A percentile compares a stretch with the other conserved stretches of the same genome.
These are phyloP conservation scores for Ectemnius cavifrons DNA, from an alignment of 2,888 invertebrate genomes.

Conservation along the genomic window DNA sequence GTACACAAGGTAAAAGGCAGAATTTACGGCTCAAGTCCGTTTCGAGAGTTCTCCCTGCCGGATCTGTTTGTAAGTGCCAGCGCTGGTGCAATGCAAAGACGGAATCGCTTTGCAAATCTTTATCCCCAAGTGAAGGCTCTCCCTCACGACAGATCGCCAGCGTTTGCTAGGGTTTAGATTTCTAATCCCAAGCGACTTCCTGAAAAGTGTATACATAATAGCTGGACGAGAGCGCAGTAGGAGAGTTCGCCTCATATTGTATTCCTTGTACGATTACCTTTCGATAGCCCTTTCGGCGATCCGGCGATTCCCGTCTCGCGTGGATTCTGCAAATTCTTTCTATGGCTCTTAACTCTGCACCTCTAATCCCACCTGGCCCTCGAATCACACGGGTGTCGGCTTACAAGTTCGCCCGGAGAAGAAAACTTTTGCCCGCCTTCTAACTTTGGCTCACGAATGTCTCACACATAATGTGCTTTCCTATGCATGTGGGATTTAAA, in stretches of 20 bases:
- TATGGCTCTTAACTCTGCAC: slow-evolving; percentile 28
- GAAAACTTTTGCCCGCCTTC: slow-evolving; percentile 25
- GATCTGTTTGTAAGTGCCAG: not conserved
- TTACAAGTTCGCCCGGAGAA: slow-evolving; percentile 41
- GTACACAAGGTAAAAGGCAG: not conserved
- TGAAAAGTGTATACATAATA: slow-evolving; percentile 55
- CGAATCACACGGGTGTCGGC: slow-evolving; percentile 45
- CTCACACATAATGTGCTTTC: slow-evolving; percentile 11
- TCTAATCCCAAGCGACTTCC: slow-evolving; percentile 47
- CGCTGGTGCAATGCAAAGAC: slow-evolving; percentile 13
- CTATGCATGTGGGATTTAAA: too few species aligned
- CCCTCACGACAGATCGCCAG: slow-evolving; percentile 31
- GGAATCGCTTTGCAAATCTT: slow-evolving; percentile 34
- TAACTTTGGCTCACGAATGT: slow-evolving; percentile 23
- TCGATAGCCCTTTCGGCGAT: slow-evolving; percentile 24
- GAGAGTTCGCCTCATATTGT: slow-evolving; percentile 41
- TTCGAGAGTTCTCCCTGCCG: not conserved
- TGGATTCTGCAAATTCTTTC: slow-evolving; percentile 43
- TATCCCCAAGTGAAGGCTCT: slow-evolving; percentile 41
- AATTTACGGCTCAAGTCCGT: not conserved
- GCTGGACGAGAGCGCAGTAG: slow-evolving; percentile 23
- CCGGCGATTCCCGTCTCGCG: slow-evolving; percentile 13
- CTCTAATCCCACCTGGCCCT: slow-evolving; percentile 45
- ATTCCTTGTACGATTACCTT: slow-evolving; percentile 54
- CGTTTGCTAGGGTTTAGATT: slow-evolving; percentile 43